Base-by-base conservation (phyloP, 2,888 invertebrate species). In the Aethes cnicana region DNA sequence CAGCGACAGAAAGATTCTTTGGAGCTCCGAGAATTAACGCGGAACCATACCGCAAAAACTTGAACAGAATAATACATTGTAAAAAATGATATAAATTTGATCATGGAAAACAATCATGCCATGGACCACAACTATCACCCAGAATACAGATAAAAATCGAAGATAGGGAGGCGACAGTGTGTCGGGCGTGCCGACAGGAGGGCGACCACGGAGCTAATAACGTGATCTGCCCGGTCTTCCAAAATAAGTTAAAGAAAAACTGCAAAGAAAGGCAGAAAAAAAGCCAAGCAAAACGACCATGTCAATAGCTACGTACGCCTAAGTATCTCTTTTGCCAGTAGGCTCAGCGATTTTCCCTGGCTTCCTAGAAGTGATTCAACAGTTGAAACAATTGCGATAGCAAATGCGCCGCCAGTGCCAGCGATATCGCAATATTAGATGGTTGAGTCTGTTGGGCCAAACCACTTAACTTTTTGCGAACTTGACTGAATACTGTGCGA, bases 11-110 rank as follows among this genome's bases (percentile, higher is more conserved):
- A 21, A 36, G 36, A 36, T 36, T 36, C 9, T 36, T 36, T 21
- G 36, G 36, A 21, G 36, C 36, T 21, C 36, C 36, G 7, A 36
- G n/a, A 36, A 36, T 36, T 6, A 36, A 36, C 12, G 21, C 8
- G 11, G 12, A 8, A 12, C 21, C 3, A 33, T 16, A 17, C 16
- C 17, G 16, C 14, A 16, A 8, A 33, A 16, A 33, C 33, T 8
- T 33, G 33, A 16, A 33, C 17, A 23, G 23, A 23, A 23, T 23
- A 23, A n/a, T 20, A 20, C 20, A 20, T 3, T 20, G 20, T 20
- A 20, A 20, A 20, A 20, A 20, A 6, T 20, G 20, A 6, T 23
- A 23, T n/a, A 23, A n/a, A 23, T 16, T 33, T 33, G 33, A 16
- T 33, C 16, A 14, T 17, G 17, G 17, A 33, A 33, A 14, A 16